phyloP scores from a whole-genome alignment of 2,888 invertebrate species.

The Diploptera punctata region DNA sequence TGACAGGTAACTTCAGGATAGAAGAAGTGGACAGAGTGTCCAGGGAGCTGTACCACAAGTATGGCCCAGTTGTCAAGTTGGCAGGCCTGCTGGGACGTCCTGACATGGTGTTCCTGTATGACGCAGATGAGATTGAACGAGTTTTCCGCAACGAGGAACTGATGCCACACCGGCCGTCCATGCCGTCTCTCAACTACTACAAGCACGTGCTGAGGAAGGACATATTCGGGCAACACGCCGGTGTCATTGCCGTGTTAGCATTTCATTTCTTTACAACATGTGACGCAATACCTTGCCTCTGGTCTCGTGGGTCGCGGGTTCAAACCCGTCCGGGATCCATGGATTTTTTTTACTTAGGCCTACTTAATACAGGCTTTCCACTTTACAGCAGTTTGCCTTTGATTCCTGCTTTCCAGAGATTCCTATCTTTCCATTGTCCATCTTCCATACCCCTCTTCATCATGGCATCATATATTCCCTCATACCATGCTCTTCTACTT shows the following conservation, averaged over 20 bases:
- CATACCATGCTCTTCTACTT: too few relatives aligned
- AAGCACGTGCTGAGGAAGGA: conserved; percentile 72
- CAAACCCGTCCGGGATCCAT: too few relatives aligned
- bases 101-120: conserved; percentile 76
- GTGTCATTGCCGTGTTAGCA: conserved; percentile 70
- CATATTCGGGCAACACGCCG: conserved; percentile 69
- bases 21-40: conserved; percentile 71
- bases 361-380: too few relatives aligned
- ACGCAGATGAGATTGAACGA: conserved; percentile 72
- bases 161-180: conserved; percentile 73
- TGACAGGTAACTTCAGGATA: conserved; percentile 68
- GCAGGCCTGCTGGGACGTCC: conserved; percentile 72
- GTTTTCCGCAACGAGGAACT: conserved; percentile 72
- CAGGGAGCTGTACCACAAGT: conserved; percentile 62
- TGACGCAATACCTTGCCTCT: too few relatives aligned
- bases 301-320: background rate
- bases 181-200: conserved; percentile 77
- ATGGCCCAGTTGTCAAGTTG: conserved; percentile 72
- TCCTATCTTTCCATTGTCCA: too few relatives aligned
- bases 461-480: too few relatives aligned
- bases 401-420: too few relatives aligned
- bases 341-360: too few relatives aligned
- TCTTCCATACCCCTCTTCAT: too few relatives aligned
- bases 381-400: too few relatives aligned
- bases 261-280: too few relatives aligned